Conservation (phyloP, 2,797 vertebrate species). For the Leptatherina wallacei region DNA sequence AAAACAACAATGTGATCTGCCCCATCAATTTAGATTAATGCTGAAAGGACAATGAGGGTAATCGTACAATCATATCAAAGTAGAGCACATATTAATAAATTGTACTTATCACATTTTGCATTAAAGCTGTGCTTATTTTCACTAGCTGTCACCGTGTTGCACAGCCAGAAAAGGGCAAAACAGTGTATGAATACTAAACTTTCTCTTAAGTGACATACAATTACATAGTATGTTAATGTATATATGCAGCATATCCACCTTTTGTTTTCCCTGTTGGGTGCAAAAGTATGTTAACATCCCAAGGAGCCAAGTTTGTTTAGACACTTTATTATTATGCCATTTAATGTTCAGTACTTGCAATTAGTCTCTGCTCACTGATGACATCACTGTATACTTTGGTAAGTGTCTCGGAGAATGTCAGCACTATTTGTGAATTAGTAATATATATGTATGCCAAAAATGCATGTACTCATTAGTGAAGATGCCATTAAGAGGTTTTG, state of each 20-base stretch:
- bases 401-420: slow-evolving; percentile 21
- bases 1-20: not conserved
- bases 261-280: not conserved
- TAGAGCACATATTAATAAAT: not conserved
- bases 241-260: not conserved
- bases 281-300: slow-evolving; percentile 2
- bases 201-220: not conserved
- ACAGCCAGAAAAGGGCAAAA: not conserved
- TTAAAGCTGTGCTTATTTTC: slow-evolving; percentile 14
- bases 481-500: slow-evolving; percentile 42
- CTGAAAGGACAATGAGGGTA: not conserved
- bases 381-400: slow-evolving; percentile 15
- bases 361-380: slow-evolving; percentile 3
- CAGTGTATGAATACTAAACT: not conserved
- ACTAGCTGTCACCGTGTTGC: not conserved
- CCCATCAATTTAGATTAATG: not conserved
- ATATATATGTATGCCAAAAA: slow-evolving; percentile 47
- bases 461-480: slow-evolving; percentile 61
- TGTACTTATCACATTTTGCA: not conserved
- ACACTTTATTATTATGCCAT: slow-evolving; percentile 17
- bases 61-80: not conserved
- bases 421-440: slow-evolving; percentile 42
- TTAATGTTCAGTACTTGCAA: slow-evolving; percentile 9
- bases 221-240: not conserved
- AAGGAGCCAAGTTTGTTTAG: slow-evolving; percentile 8